These are phyloP conservation scores for Serranus cabrilla DNA, from an alignment of 2,797 vertebrate species.

Conservation along the genomic window DNA sequence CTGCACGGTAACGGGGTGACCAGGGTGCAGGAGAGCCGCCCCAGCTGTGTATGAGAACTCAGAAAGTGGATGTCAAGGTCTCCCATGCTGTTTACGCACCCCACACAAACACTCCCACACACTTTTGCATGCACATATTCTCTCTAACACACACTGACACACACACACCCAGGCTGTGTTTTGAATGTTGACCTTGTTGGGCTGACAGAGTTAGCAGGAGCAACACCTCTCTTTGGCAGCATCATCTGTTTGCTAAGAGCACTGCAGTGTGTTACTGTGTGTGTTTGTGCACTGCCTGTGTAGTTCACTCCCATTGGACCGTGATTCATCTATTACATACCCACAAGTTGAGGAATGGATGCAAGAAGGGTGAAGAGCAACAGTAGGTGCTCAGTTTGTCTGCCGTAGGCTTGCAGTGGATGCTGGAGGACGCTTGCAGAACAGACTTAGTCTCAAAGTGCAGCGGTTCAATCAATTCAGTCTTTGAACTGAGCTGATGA, in stretches of 20 bases:
- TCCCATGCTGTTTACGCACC: constrained; percentile 28
- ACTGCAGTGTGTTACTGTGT: constrained; percentile 34
- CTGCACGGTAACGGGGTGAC: constrained; percentile 35
- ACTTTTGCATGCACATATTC: neutral
- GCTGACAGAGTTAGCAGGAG: constrained; percentile 68
- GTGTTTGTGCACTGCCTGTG: constrained; percentile 23
- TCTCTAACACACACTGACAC: constrained; percentile 16
- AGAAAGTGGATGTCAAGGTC: constrained; percentile 57
- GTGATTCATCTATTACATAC: constrained; percentile 46
- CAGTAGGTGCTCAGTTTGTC: constrained; percentile 15
- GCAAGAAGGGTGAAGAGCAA: neutral
- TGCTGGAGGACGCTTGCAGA: constrained; percentile 17
- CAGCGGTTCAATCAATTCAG: constrained; percentile 23
- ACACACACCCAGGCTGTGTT: constrained; percentile 31
- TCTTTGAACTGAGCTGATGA: constrained; percentile 44
- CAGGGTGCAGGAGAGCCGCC: constrained; percentile 15
- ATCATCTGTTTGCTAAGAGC: constrained; percentile 69
- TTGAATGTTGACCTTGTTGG: constrained; percentile 72
- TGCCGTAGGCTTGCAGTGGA: constrained; percentile 21
- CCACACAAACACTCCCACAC: constrained; percentile 14
- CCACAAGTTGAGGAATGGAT: constrained; percentile 21
- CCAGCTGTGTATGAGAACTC: constrained; percentile 46
- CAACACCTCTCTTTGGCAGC: constrained; percentile 75
- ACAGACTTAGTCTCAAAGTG: constrained; percentile 1
- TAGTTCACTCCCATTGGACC: constrained; percentile 44